phyloP scores from a whole-genome alignment of 2,888 invertebrate species.

The Scelioninae gen. 1 region DNA sequence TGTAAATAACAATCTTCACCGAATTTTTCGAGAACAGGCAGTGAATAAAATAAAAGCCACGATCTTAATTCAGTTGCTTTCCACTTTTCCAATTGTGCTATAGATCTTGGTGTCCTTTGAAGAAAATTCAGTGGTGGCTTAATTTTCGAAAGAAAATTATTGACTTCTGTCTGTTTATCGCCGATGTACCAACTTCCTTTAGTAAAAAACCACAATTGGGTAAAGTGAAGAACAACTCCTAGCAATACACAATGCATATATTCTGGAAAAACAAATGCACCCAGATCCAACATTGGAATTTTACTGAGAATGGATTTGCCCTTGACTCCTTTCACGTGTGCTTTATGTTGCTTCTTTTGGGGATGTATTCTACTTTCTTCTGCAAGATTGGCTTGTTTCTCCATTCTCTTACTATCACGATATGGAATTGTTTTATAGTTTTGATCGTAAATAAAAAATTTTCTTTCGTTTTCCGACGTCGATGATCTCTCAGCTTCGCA shows the following conservation, averaged over 20 bases:
- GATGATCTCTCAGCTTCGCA: conserved; percentile 7
- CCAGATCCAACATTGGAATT: conserved; percentile 24
- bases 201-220: not conserved
- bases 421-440: conserved; percentile 1
- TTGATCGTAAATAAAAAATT: conserved; percentile 19
- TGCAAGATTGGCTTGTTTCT: conserved; percentile 16
- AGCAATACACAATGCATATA: conserved; percentile 29
- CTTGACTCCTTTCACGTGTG: conserved; percentile 19
- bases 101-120: conserved; percentile 1
- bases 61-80: conserved; percentile 21
- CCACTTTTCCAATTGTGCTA: not conserved
- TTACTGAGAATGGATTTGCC: conserved; percentile 4
- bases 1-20: not conserved
- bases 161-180: not conserved
- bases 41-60: conserved; percentile 12
- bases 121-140: conserved; percentile 3
- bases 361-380: conserved; percentile 6
- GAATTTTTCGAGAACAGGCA: conserved; percentile 3
- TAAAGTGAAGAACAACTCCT: conserved; percentile 12
- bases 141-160: not conserved
- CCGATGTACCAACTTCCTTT: conserved; percentile 26
- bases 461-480: not conserved
- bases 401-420: conserved; percentile 3
- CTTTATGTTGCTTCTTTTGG: not conserved
- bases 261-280: conserved; percentile 11